Evolutionary conservation across 2,888 invertebrate genomes (phyloP), one percentile per base, ranked within the genome.

Genomic region (Cyrtodaria siliqua): DNA sequence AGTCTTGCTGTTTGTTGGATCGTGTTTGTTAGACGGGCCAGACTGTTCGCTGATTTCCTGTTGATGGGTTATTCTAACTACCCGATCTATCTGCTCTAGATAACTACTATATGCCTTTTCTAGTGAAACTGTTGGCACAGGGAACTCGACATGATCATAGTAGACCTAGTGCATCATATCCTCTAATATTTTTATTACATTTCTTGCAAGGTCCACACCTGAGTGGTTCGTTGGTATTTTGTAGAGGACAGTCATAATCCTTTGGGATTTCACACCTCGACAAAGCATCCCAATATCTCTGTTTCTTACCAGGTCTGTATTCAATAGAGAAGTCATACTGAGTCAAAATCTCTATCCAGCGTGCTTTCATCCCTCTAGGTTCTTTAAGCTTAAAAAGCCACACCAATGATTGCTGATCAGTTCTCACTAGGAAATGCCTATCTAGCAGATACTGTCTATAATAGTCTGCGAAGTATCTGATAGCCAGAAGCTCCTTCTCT

Each of bases 291-390:
- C 68, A 61, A 50, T 74, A 61, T 16, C 18, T 33, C 47, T 57
- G 71, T 27, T 57, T 67, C 12, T 47, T 55, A 8, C 71, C 76
- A 23, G 66, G 61, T 6, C 76, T 49, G 38, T 71, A 68, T 40
- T 71, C 68, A 14, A 77, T 40, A 14, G 24, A 24, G 29, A 77
- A 77, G 33, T 76, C 59, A 59, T 42, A 74, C 1, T 56, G 24
- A 18, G 70, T 64, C 33, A 77, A 33, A 6, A 72, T 72, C 27
- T 77, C 68, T n/a, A 77, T 67, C 73, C 77, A 77, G 1, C 77
- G 16, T 2, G 75, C 64, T 23, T 70, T 70, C 50, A 40, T 63
- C 3, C 52, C 63, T 6, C 2, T 38, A 2, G 63, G 63, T 18
- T 63, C 63, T 18, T 38, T 63, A 4, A 52, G n/a, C 2, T 38